Conservation (phyloP, 2,113 vertebrate species). For the Steatornis caripensis region DNA sequence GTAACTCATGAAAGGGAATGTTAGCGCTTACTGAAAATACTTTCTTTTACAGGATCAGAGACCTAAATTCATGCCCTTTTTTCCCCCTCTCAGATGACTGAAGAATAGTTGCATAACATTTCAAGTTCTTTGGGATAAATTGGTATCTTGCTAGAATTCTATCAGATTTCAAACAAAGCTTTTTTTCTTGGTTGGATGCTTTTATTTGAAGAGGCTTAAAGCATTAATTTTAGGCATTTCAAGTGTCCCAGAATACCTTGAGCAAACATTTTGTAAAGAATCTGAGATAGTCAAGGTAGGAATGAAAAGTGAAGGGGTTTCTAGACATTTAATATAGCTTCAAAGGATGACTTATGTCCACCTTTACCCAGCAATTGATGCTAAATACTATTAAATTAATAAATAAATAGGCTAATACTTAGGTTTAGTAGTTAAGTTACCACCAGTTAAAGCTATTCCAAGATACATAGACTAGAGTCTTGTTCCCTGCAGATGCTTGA, state of each 20-base stretch:
- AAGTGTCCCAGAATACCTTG: not conserved
- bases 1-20: not conserved
- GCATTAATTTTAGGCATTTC: not conserved
- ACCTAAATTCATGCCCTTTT: not conserved
- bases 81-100: fast-evolving
- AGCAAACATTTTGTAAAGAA: not conserved
- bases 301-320: not conserved
- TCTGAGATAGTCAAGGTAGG: not conserved
- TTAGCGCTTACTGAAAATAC: not conserved
- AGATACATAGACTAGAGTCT: not conserved
- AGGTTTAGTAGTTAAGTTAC: not conserved
- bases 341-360: not conserved
- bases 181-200: not conserved
- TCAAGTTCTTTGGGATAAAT: not conserved
- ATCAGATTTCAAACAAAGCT: not conserved
- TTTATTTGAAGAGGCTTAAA: not conserved
- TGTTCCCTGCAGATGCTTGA: not conserved
- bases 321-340: not conserved
- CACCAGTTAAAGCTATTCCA: not conserved
- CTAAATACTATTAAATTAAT: not conserved
- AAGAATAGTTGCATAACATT: not conserved
- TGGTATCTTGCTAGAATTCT: not conserved
- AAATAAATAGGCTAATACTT: not conserved
- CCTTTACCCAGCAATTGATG: not conserved
- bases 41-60: not conserved